Conservation (phyloP, 2,888 invertebrate genomes). For the Diadromus collaris region DNA sequence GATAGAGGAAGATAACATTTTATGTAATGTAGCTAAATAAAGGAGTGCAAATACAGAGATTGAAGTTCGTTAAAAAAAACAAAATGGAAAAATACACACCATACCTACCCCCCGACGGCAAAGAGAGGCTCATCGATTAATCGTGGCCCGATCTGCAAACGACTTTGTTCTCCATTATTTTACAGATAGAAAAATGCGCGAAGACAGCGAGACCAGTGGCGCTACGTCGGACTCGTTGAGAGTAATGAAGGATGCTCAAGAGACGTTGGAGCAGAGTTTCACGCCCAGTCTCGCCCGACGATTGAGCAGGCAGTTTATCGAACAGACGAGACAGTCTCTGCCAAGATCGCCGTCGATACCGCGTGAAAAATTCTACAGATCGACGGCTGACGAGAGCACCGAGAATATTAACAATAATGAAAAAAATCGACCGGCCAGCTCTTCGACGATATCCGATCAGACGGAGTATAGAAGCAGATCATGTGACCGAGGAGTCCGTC, state of each 20-base stretch:
- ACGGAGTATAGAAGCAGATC: slow-evolving; percentile 71
- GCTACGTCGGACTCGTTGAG: slow-evolving; percentile 45
- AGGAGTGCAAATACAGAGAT: slow-evolving; percentile 70
- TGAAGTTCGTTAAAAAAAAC: slow-evolving; percentile 5
- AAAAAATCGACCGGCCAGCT: slow-evolving; percentile 52
- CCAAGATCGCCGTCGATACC: slow-evolving; percentile 74
- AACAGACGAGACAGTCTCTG: slow-evolving; percentile 74
- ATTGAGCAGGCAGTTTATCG: slow-evolving; percentile 76
- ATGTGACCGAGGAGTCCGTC: slow-evolving; percentile 73
- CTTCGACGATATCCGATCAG: slow-evolving; percentile 65
- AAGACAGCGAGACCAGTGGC: slow-evolving; percentile 47
- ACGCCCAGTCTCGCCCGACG: slow-evolving; percentile 77
- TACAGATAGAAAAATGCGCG: slow-evolving; percentile 64
- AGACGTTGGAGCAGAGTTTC: slow-evolving; percentile 72
- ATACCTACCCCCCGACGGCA: slow-evolving; percentile 16
- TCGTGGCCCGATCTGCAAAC: slow-evolving; percentile 60
- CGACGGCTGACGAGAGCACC: slow-evolving; percentile 63
- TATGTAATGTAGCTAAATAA: slow-evolving; percentile 76
- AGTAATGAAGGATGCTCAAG: slow-evolving; percentile 68
- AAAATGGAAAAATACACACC: neutral
- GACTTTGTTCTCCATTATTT: slow-evolving; percentile 64
- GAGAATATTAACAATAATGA: slow-evolving; percentile 30
- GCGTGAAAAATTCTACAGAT: slow-evolving; percentile 69
- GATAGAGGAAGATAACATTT: slow-evolving; percentile 58
- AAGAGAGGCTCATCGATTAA: slow-evolving; percentile 52